These are phyloP conservation scores for Cosmorhoe ocellata DNA, from an alignment of 2,888 invertebrate species.

Conservation along the genomic window DNA sequence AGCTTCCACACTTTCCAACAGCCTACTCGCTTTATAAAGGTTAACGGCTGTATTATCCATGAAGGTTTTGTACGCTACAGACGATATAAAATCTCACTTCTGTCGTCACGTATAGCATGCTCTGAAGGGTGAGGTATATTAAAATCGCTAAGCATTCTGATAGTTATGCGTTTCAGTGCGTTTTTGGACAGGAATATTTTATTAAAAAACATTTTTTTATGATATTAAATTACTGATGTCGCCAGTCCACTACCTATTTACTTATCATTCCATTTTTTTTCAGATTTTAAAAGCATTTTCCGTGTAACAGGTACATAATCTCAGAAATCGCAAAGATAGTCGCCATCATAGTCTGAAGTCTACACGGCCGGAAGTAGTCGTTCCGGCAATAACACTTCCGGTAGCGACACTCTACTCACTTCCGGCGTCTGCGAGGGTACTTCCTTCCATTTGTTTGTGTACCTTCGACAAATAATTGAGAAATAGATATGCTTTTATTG, in stretches of 20 bases:
- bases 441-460: slow-evolving; percentile 78
- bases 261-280: too few relatives aligned
- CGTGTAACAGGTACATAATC: slow-evolving; percentile 38
- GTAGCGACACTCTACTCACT: slow-evolving; percentile 74
- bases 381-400: slow-evolving; percentile 81
- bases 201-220: slow-evolving; percentile 19
- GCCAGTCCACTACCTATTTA: background rate
- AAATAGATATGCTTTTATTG: slow-evolving; percentile 33
- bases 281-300: too few relatives aligned
- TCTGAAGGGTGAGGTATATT: slow-evolving; percentile 70
- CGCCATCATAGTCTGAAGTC: slow-evolving; percentile 64
- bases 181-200: slow-evolving; percentile 37
- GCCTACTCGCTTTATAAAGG: background rate
- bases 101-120: background rate
- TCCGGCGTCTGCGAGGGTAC: slow-evolving; percentile 74
- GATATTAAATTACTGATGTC: slow-evolving; percentile 6
- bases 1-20: slow-evolving; percentile 5
- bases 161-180: slow-evolving; percentile 69
- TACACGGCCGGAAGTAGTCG: slow-evolving; percentile 74
- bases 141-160: slow-evolving; percentile 79
- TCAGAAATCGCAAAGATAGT: slow-evolving; percentile 56
- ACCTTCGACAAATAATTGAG: slow-evolving; percentile 66
- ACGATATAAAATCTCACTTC: too few relatives aligned
- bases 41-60: too few relatives aligned
- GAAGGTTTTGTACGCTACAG: too few relatives aligned